Evolutionary conservation across 2,888 invertebrate genomes (phyloP), one percentile per base, ranked within the genome.

Genomic region (Machimus atricapillus): DNA sequence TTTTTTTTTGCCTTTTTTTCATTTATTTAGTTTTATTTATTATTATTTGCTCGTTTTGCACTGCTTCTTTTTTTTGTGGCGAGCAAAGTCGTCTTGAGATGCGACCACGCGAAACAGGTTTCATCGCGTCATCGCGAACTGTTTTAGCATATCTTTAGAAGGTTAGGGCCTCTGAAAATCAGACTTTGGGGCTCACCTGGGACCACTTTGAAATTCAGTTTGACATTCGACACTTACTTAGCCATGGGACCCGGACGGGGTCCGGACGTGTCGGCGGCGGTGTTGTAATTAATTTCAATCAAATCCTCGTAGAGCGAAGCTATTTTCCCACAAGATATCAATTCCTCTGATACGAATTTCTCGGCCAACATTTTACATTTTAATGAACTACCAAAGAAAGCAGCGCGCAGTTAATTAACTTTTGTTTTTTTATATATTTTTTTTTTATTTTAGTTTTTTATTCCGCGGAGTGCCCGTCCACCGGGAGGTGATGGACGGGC

Each of bases 361-460:
- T 58, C 82, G 82, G 37, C 58, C 40, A 58, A 58, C 82, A 82
- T 82, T 82, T 82, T 82, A 82, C 82, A 82, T 82, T 82, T 82
- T 82, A 82, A 82, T 82, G 82, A 82, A 58, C 82, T 58, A 58
- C 58, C 82, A 82, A 82, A 82, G 82, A 82, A 82, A 82, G 82
- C 82, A 56, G 58, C 82, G 66, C 82, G 66, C 58, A 34, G 82
- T 82, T 82, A 82, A 82, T 82, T 82, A 82, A 82, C 58, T 82
- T 82, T 82, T 81, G 43, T 46, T 46, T 46, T 46, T 43, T 43
- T 43, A 12, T 1, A 0, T 40, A 1, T 40, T 40, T 1, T 40
- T 46, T 46, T 16, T 46, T 46, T 31, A 31, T 31, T 46, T 14
- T 46, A n/a, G n/a, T 46, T 46, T 46, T 14, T 16, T 46, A 5